Evolutionary conservation across 2,113 vertebrate species (phyloP), one percentile per base, ranked within the genome.

Genomic region (Rhineura floridana): DNA sequence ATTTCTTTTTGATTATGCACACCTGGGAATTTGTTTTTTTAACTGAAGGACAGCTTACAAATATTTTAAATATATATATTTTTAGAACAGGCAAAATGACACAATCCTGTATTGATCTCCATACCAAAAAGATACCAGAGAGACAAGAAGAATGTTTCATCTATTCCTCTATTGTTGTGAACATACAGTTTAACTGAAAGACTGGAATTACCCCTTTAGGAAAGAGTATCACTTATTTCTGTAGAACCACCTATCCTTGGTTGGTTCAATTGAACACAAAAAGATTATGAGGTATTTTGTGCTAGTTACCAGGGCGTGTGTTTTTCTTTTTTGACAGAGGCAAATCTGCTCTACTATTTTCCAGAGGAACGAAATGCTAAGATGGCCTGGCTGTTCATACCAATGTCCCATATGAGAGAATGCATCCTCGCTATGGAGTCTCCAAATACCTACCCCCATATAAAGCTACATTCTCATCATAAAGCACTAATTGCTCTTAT

Each of bases 401-500:
- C 23, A 59, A 89, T 87, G 28, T 77, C 52, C 86, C 48, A 12
- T 75, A 59, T 9, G 23, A 77, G 25, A 44, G 62, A 85, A 87
- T 48, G 87, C 84, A 76, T 30, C 89, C 13, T 59, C 52, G 21
- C 1, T 28, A 48, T 0, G 69, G 2, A 46, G 80, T 36, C 50
- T 72, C 17, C 28, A 69, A 69, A 30, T 12, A 33, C 67, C 67
- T 25, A 67, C 28, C 25, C 65, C 28, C 65, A 67, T 11, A 67
- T 67, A 67, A 67, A 30, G 65, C 25, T 67, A 79, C 42, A 72
- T 65, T 50, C 78, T 83, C 52, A 83, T 36, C 52, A 46, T 21
- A 89, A 12, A 75, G 89, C 30, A 78, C 76, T 78, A 50, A 78
- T 50, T 78, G 48, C n/a, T 78, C 30, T 78, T 50, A 78, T 13